These are phyloP conservation scores for Lithophane leautieri DNA, from an alignment of 2,888 invertebrate genomes.

Conservation along the genomic window DNA sequence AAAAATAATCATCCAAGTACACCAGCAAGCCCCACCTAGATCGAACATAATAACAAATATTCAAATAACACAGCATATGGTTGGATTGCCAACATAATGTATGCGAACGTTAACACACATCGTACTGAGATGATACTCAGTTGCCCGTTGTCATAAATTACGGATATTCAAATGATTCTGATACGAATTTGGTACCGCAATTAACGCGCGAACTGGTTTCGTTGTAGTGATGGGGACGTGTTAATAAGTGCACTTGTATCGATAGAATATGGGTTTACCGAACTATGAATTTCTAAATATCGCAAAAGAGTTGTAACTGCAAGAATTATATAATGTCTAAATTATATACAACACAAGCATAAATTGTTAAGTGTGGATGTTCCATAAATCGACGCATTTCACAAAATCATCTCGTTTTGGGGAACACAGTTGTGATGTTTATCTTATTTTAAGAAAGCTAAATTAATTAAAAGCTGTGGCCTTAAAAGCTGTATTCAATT, in stretches of 20 bases:
- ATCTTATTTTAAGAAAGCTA: neutral
- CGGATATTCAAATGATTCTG: slow-evolving; percentile 88
- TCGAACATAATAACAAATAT: slow-evolving; percentile 55
- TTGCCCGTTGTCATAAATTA: slow-evolving; percentile 87
- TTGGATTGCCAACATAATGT: slow-evolving; percentile 76
- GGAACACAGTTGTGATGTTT: neutral
- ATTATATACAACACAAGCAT: neutral
- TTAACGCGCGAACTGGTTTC: slow-evolving; percentile 88
- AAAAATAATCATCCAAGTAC: slow-evolving; percentile 20
- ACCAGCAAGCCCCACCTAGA: slow-evolving; percentile 28
- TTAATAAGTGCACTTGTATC: slow-evolving; percentile 60
- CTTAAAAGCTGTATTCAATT: neutral
- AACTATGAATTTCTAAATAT: neutral
- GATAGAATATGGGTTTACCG: slow-evolving; percentile 45
- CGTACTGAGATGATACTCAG: slow-evolving; percentile 84
- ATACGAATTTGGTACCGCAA: slow-evolving; percentile 90
- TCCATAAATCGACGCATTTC: too few relatives aligned
- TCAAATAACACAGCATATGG: slow-evolving; percentile 63
- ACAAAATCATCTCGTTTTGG: neutral
- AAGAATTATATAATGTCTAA: neutral
- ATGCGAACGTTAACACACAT: slow-evolving; percentile 84
- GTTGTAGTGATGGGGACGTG: slow-evolving; percentile 74
- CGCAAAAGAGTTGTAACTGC: neutral
- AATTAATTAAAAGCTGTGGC: neutral
- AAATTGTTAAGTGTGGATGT: neutral